Evolutionary conservation across 1,140 invertebrate genomes (phyloP), one percentile per base, ranked within the genome.

Genomic region (Plodia interpunctella): DNA sequence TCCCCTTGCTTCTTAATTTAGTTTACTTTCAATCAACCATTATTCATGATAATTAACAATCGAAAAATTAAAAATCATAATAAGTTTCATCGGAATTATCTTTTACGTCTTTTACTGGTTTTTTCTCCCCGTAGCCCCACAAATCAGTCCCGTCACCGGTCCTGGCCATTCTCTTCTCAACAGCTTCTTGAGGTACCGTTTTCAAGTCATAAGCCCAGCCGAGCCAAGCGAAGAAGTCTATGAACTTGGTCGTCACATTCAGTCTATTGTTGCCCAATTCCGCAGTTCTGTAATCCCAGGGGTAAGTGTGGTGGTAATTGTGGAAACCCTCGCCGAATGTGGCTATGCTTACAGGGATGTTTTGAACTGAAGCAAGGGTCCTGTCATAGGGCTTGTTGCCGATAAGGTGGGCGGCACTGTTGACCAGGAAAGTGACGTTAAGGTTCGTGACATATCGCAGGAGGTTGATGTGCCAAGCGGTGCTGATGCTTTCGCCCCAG

Each of bases 281-380:
- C 1, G 94, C 93, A 0, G 95, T 94, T 68, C 94, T 93, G 78
- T 97, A 97, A 76, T 98, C 97, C 91, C 93, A 95, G 0, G 96
- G 96, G 73, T 94, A 94, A 0, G 95, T 95, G 73, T 98, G 97
- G 78, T 98, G 97, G 85, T 96, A 98, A 80, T 98, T 98, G 79
- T 98, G 97, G 92, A 95, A 97, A 18, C 96, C 96, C 87, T 75
- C 72, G 5, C 72, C 72, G n/a, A 68, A 53, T 0, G 62, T 60
- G 9, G 51, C 13, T 0, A 68, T 0, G 0, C 59, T 55, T 2
- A 68, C 62, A 0, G 51, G 5, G 0, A 59, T 30, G 57, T 67
- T 70, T 50, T 76, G 65, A 13, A 50, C 53, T 9, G 70, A 50
- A 9, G 49, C 18, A 9, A 76, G 68, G 13, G 38, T 58, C 86